Base-by-base conservation (phyloP, 1,140 invertebrate genomes). In the Drosophila ambigua region DNA sequence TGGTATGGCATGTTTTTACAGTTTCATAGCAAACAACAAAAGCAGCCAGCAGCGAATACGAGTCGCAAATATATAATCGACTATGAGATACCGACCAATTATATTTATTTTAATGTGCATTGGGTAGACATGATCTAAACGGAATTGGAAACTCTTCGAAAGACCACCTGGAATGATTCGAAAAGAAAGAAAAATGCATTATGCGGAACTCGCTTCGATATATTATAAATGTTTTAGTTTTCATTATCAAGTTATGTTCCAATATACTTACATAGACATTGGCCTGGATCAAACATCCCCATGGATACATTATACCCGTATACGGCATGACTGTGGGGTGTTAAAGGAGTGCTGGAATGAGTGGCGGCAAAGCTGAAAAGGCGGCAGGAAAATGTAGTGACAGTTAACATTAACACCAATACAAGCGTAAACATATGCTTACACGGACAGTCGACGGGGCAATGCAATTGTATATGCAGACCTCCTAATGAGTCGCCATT, bases 321-420 rank as follows among this genome's bases (percentile, higher is more conserved):
- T 31, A 9, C 28, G 7, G 8, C 2, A 0, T 31, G 28, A 0
- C 28, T 3, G 3, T 0, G 7, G 31, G 31, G 23, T 51, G 31
- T 26, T 20, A 39, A 60, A 16, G 26, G 41, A 13, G 15, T 24
- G 39, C 15, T 28, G 9, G 39, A 20, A 13, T 24, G 31, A 51
- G 44, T 16, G 23, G 11, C 2, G 11, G n/a, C 28, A 39, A 49
- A 57, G 64, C 44, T 39, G 13, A 28, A 58, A 69, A 43, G 51
- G 45, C 44, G 41, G 44, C 53, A 64, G 65, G 74, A 62, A 75
- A 80, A 85, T 72, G 82, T 71, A 85, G 69, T 83, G 83, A 87
- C 83, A 87, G 83, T 83, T 83, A 88, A 88, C 83, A 87, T 87
- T 88, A 87, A 88, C 83, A 87, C 79, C 75, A 79, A 79, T 88